Evolutionary conservation across 1,140 invertebrate genomes (phyloP).

Genomic region (Neotoxoptera formosana): DNA sequence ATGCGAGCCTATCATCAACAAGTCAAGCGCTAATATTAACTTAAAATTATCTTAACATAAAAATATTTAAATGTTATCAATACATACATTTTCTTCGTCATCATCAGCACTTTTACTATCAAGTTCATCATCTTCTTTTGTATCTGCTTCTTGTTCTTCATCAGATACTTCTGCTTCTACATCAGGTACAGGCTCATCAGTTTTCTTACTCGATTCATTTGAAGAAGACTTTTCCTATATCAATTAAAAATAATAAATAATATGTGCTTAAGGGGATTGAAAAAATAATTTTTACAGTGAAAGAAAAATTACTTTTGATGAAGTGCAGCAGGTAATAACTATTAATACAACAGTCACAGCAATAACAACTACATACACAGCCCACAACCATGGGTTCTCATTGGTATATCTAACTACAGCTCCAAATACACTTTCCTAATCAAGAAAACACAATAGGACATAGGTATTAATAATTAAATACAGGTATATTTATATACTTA

Average conservation of each 20-base stretch:
- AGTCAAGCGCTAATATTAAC: not conserved
- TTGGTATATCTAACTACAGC: slow-evolving; percentile 83
- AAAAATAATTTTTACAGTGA: slow-evolving; percentile 37
- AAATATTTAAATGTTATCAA: not conserved
- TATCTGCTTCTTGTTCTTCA: slow-evolving; percentile 61
- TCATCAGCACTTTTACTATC: slow-evolving; percentile 61
- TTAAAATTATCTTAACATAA: not conserved
- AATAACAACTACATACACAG: slow-evolving; percentile 81
- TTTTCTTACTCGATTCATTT: slow-evolving; percentile 69
- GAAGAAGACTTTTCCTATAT: slow-evolving; percentile 63
- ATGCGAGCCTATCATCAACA: too few species aligned
- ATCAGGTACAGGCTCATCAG: slow-evolving; percentile 68
- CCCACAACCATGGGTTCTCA: slow-evolving; percentile 91
- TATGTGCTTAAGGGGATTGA: not conserved
- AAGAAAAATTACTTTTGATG: slow-evolving; percentile 58
- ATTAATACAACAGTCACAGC: slow-evolving; percentile 64
- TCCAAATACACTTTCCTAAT: slow-evolving; percentile 62
- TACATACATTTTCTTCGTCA: slow-evolving; percentile 44
- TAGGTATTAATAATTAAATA: not conserved
- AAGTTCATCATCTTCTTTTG: slow-evolving; percentile 60
- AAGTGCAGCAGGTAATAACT: slow-evolving; percentile 47
- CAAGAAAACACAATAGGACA: not conserved
- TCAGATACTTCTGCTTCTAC: slow-evolving; percentile 62
- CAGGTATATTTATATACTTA: not conserved
- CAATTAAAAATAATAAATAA: slow-evolving; percentile 45